These are phyloP conservation scores for Oophaga sylvatica DNA, from an alignment of 2,797 vertebrate species.

Conservation along the genomic window DNA sequence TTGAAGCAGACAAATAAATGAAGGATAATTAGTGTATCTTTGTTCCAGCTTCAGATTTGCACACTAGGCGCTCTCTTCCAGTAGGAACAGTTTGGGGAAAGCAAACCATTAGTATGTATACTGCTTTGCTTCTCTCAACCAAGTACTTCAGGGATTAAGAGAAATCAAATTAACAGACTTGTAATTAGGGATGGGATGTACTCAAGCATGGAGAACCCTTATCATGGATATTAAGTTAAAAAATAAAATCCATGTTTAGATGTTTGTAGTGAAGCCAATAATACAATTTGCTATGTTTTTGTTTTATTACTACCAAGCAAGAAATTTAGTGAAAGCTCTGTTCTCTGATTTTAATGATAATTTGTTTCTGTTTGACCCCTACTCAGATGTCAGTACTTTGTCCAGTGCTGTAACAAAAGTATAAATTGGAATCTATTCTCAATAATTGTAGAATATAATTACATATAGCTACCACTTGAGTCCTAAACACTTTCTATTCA, in stretches of 20 bases:
- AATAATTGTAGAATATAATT: no score
- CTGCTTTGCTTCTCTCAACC: slow-evolving; percentile 78
- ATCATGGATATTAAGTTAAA: slow-evolving; percentile 76
- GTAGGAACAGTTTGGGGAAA: slow-evolving; percentile 74
- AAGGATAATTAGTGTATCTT: slow-evolving; percentile 95
- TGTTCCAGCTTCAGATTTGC: slow-evolving; percentile 84
- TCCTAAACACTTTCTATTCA: no score
- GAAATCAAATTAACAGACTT: slow-evolving; percentile 82
- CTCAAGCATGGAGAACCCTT: slow-evolving; percentile 73
- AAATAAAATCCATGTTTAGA: slow-evolving; percentile 12
- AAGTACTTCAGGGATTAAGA: slow-evolving; percentile 80
- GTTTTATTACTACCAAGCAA: background rate
- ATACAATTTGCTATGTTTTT: background rate
- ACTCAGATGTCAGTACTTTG: no score
- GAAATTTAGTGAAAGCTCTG: background rate
- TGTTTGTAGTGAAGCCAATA: background rate
- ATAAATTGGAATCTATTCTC: no score
- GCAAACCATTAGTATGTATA: slow-evolving; percentile 80
- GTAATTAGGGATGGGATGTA: slow-evolving; percentile 78
- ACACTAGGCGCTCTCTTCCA: slow-evolving; percentile 75
- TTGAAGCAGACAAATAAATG: slow-evolving; percentile 88
- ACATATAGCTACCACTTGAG: no score
- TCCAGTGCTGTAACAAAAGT: no score
- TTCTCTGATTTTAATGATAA: no score
- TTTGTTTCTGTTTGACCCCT: no score